phyloP scores from a whole-genome alignment of 2,797 vertebrate genomes.

The Gambusia yucatana region DNA sequence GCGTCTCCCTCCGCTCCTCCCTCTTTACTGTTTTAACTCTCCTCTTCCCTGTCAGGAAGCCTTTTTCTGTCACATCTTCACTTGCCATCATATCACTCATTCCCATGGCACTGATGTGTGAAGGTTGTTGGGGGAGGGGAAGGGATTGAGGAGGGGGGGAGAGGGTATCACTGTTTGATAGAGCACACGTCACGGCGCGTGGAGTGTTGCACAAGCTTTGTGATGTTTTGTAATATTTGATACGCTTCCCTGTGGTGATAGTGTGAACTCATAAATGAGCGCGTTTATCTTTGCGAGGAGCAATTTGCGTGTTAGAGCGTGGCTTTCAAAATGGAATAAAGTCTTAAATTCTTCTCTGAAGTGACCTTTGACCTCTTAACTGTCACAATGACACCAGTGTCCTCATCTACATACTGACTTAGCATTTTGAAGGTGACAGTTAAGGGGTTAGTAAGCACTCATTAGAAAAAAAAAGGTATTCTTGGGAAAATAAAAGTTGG shows the following conservation, averaged over 20 bases:
- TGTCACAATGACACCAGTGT: too few relatives aligned
- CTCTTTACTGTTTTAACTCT: constrained; percentile 37
- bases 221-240: constrained; percentile 74
- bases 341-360: not conserved
- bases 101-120: constrained; percentile 60
- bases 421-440: too few relatives aligned
- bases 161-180: constrained; percentile 53
- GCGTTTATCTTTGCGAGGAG: constrained; percentile 17
- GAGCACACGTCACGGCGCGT: constrained; percentile 38
- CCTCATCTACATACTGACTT: too few relatives aligned
- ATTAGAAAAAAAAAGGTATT: not conserved
- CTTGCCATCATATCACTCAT: constrained; percentile 61
- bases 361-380: not conserved
- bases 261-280: constrained; percentile 18
- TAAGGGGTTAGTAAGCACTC: not conserved
- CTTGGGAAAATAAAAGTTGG: not conserved
- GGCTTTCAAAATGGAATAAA: not conserved
- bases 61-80: constrained; percentile 32
- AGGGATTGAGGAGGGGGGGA: constrained; percentile 15
- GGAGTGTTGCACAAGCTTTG: constrained; percentile 64
- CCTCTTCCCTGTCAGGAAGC: constrained; percentile 22
- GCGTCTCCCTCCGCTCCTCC: not conserved
- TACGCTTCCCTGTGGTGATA: constrained; percentile 56
- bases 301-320: not conserved
- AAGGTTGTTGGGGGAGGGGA: constrained; percentile 39